A percentile compares a stretch with the other conserved stretches of the same genome.
phyloP scores from a whole-genome alignment of 2,888 invertebrate species.

The Acanthoscelides obtectus region DNA sequence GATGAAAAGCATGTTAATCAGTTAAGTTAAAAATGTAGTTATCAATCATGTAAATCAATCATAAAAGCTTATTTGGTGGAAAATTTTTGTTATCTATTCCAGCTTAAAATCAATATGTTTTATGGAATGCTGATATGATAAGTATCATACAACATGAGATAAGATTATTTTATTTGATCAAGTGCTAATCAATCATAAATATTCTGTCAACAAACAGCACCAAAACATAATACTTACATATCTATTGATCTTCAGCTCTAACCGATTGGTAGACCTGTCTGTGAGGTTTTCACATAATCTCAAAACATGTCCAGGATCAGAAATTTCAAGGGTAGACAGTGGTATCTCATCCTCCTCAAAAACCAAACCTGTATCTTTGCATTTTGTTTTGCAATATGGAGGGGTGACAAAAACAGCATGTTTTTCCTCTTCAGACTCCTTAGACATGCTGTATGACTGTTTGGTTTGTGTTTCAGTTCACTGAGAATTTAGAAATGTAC shows the following conservation, averaged over 20 bases:
- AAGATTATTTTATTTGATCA: neutral
- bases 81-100: neutral
- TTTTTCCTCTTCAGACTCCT: conserved; percentile 26
- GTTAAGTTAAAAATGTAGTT: too few relatives aligned
- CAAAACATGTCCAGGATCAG: conserved; percentile 56
- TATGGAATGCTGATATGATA: neutral
- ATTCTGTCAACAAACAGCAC: neutral
- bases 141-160: neutral
- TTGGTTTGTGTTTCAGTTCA: conserved; percentile 12
- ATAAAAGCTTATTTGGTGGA: too few relatives aligned
- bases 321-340: conserved; percentile 46
- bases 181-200: neutral
- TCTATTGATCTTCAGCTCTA: conserved; percentile 57
- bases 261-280: conserved; percentile 48
- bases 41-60: too few relatives aligned
- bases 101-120: neutral
- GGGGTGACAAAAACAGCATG: conserved; percentile 34
- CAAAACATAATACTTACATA: conserved; percentile 55
- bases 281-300: conserved; percentile 52
- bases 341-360: conserved; percentile 17
- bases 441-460: neutral
- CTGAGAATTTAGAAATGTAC: conserved; percentile 27
- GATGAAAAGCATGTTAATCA: too few relatives aligned
- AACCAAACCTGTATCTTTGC: conserved; percentile 7
- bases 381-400: conserved; percentile 26